Conservation (phyloP, 2,888 invertebrate species). For the Catotricha subobsoleta region DNA sequence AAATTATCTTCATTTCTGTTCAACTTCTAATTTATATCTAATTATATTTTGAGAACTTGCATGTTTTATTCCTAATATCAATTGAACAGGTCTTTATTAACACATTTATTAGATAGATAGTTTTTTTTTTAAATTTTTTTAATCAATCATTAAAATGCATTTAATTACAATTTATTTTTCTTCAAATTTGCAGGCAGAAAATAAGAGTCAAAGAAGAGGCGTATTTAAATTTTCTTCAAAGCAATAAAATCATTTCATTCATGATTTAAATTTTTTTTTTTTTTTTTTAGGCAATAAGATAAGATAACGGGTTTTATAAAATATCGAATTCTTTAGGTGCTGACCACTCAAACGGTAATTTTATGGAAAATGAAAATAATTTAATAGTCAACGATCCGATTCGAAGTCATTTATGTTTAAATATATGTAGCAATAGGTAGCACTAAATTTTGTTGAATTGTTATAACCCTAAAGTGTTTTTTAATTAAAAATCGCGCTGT, state of each 20-base stretch:
- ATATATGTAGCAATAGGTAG: no score
- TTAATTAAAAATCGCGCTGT: no score
- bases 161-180: constrained; percentile 5
- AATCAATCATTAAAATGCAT: neutral
- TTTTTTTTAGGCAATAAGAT: neutral
- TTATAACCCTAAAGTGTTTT: no score
- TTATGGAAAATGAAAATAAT: neutral
- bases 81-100: no score
- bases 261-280: neutral
- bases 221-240: constrained; percentile 23
- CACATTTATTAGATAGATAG: no score
- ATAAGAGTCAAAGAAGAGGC: constrained; percentile 26
- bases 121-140: no score
- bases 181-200: constrained; percentile 21
- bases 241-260: constrained; percentile 1
- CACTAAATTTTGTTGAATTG: no score
- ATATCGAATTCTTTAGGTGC: neutral
- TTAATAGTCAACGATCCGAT: neutral
- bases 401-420: neutral
- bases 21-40: no score
- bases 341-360: neutral
- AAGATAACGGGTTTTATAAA: neutral
- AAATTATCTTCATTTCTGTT: no score
- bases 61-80: no score
- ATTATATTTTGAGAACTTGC: no score